Conservation (phyloP, 2,797 vertebrate genomes). For the Pyrocephalus nanus region DNA sequence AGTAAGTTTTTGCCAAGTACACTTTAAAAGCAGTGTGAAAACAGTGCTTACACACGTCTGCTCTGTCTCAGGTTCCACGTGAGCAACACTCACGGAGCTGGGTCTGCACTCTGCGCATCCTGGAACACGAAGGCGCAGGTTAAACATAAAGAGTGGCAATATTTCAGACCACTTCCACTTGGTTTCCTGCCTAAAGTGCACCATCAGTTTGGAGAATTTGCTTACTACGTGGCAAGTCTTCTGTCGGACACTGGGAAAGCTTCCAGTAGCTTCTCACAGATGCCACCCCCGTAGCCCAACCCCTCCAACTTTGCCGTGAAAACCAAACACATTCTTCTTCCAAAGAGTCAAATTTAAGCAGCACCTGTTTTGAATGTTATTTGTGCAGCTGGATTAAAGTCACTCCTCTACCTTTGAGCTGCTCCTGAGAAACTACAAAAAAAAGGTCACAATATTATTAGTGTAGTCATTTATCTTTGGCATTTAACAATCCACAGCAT, state of each 20-base stretch:
- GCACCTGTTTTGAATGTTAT: neutral
- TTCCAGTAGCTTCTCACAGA: neutral
- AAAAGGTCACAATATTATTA: neutral
- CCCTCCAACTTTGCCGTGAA: fast-evolving
- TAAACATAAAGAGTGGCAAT: neutral
- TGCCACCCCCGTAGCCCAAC: fast-evolving
- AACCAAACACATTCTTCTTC: neutral
- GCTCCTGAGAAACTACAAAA: neutral
- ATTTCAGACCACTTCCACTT: neutral
- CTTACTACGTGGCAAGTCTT: neutral
- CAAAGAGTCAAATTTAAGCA: neutral
- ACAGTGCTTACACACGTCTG: fast-evolving
- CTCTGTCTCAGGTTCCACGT: neutral
- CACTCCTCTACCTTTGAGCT: neutral
- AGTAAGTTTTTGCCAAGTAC: neutral
- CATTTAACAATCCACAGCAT: neutral
- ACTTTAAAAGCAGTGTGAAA: neutral
- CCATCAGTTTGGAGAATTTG: neutral
- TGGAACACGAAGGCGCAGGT: fast-evolving
- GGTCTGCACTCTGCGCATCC: neutral
- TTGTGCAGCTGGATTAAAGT: neutral
- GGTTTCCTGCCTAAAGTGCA: fast-evolving
- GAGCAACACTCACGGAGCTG: fast-evolving
- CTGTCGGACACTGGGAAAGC: fast-evolving
- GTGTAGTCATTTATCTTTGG: neutral